Evolutionary conservation across 1,140 invertebrate genomes (phyloP), one percentile per base, ranked within the genome.

Genomic region (Conopomorpha cramerella): DNA sequence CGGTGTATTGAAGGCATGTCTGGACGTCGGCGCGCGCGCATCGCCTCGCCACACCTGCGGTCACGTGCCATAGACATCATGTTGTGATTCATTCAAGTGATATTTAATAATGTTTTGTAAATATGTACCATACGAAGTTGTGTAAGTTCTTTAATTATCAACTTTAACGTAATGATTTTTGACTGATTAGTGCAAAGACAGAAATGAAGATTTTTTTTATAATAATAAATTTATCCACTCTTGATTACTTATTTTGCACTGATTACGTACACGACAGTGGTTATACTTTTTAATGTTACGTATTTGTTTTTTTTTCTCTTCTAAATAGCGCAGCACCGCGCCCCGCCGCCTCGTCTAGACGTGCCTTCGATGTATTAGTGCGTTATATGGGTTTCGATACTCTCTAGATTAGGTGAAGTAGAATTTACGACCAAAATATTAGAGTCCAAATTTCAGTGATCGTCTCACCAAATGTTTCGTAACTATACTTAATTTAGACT

Each of bases 91-190:
- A 62, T 71, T 16, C 12, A 68, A 73, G 66, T 76, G 66, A 73
- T 76, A 76, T 76, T 76, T 71, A 73, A 55, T 71, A 57, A 68
- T 62, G 62, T 73, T 76, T n/a, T 76, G 71, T 76, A 76, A 76
- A 76, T 76, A 76, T 76, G 65, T 76, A 76, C 65, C 62, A 72
- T 72, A 74, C 48, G 17, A 53, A 50, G 60, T 45, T 53, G 55
- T 55, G 38, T 51, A 46, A 49, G 43, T 43, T 55, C 52, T 55
- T 46, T 62, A 61, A 59, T 62, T n/a, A n/a, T n/a, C n/a, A n/a
- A n/a, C n/a, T n/a, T n/a, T n/a, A n/a, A n/a, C n/a, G n/a, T 54
- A 53, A 53, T 53, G 43, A 54, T 45, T 52, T 14, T 45, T 35
- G 49, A 52, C 39, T 47, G 36, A 35, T 51, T 51, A 55, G 64